Evolutionary conservation across 2,888 invertebrate species (phyloP).

Genomic region (Oscheius sp.): DNA sequence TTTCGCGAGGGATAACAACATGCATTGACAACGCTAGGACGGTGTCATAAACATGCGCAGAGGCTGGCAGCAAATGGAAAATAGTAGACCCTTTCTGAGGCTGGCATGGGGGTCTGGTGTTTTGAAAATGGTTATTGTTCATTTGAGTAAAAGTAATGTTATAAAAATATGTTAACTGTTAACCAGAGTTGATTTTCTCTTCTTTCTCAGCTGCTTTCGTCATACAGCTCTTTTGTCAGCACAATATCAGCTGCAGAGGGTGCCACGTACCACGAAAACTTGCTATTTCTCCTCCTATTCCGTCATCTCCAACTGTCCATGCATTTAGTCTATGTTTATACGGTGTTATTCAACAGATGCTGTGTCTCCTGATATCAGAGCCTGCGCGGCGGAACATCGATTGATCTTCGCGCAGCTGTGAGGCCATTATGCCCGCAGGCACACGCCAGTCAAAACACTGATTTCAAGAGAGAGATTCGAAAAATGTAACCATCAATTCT

Average conservation of each 20-base stretch:
- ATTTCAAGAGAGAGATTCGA: background rate
- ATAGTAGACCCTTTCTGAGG: too few species aligned
- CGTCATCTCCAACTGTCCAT: background rate
- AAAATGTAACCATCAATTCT: too few species aligned
- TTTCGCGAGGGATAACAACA: slow-evolving; percentile 16
- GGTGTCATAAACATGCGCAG: slow-evolving; percentile 25
- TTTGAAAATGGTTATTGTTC: too few species aligned
- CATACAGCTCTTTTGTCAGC: too few species aligned
- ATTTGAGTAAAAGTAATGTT: too few species aligned
- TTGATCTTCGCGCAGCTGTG: slow-evolving; percentile 28
- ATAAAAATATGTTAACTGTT: too few species aligned
- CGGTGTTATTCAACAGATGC: slow-evolving; percentile 17
- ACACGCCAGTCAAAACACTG: slow-evolving; percentile 23
- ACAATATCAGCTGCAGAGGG: too few species aligned
- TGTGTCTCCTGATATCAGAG: slow-evolving; percentile 30
- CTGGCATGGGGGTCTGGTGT: too few species aligned
- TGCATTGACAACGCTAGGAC: slow-evolving; percentile 19
- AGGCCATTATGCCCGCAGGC: slow-evolving; percentile 26
- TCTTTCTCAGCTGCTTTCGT: background rate
- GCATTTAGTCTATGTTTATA: slow-evolving; percentile 5
- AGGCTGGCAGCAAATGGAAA: background rate
- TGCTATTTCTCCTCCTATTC: background rate
- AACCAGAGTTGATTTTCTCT: too few species aligned
- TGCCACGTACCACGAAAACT: too few species aligned
- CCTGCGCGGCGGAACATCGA: slow-evolving; percentile 27